Base-by-base conservation (phyloP, 2,888 invertebrate genomes). In the Heliconius erato region DNA sequence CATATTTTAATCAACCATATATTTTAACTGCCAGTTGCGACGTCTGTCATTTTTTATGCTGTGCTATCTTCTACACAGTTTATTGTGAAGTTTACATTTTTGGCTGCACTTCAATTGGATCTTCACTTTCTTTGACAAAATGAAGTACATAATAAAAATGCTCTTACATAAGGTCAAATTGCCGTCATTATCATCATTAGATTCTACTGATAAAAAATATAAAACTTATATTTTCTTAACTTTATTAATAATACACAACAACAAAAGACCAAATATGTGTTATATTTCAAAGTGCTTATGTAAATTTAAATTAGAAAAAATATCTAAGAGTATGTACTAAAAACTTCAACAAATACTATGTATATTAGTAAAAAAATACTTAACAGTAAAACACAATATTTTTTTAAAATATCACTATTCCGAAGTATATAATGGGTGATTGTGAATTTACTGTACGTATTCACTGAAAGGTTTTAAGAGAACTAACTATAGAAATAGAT, bases 51-150 rank as follows among this genome's bases (percentile, higher is more conserved):
- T 11, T 71, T 40, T 40, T 40, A 72, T 5, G 2, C 3, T 12
- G n/a, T 71, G 71, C n/a, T 71, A 71, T 40, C 40, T 71, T 71
- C 40, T 71, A 69, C 12, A 71, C 2, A 40, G 40, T 26, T 44
- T 72, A 72, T 26, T 26, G n/a, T 44, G 5, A 40, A 14, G 16
- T 44, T 72, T 14, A 16, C 7, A 44, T 44, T 44, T 69, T 40
- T 16, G 11, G 59, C 59, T n/a, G n/a, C n/a, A n/a, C 11, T 63
- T 63, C 12, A n/a, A 63, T 63, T 1, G 63, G 63, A 63, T 11
- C n/a, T n/a, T n/a, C n/a, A 63, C n/a, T n/a, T 63, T 63, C 63
- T 63, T 63, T 63, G 63, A 63, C 63, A n/a, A 54, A 54, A 54
- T 7, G 54, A 7, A 54, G 7, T 19, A 54, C 19, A 54, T 49